Evolutionary conservation across 2,797 vertebrate genomes (phyloP), one percentile per base, ranked within the genome.

Genomic region (Diplodus sargus): DNA sequence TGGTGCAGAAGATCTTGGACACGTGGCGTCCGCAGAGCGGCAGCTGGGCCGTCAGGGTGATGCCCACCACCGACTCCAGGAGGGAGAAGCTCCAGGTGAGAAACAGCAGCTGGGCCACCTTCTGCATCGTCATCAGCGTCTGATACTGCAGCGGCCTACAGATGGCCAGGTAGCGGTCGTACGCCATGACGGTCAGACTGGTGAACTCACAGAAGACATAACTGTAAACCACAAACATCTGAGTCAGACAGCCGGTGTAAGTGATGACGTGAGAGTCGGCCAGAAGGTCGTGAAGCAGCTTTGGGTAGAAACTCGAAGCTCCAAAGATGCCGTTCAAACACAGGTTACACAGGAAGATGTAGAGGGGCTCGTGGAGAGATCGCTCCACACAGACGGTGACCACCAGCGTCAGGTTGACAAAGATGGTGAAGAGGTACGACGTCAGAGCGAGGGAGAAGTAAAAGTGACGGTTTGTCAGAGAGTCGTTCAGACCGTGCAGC

Each of bases 101-200:
- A 25, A 90, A 14, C 39, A 95, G 49, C 57, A 95, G 82, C 79
- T 52, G 78, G 1, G n/a, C 13, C 45, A 91, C 90, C 22, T 39
- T 79, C 56, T 64, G 56, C 12, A 5, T 1, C 0, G 90, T 89
- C 90, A 95, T 94, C 23, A 94, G 45, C 0, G 48, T 49, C 4
- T 67, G 82, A 78, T 95, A 95, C 42, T 83, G 85, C 74, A 95
- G 84, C 1, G 94, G 92, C 23, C 52, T 74, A 17, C 94, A 95
- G 83, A 94, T 92, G 47, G 93, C 92, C 16, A 94, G 15, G 77
- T 93, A 94, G 22, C 93, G 92, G 88, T 94, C 93, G 39, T 88
- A 93, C 6, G 92, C 91, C 92, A 94, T 94, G 47, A 91, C 75
- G 1, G 93, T 87, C 58, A 94, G 82, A 23, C 51, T 85, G 51